phyloP scores from a whole-genome alignment of 2,113 vertebrate species.

The Hemiprocne comata region DNA sequence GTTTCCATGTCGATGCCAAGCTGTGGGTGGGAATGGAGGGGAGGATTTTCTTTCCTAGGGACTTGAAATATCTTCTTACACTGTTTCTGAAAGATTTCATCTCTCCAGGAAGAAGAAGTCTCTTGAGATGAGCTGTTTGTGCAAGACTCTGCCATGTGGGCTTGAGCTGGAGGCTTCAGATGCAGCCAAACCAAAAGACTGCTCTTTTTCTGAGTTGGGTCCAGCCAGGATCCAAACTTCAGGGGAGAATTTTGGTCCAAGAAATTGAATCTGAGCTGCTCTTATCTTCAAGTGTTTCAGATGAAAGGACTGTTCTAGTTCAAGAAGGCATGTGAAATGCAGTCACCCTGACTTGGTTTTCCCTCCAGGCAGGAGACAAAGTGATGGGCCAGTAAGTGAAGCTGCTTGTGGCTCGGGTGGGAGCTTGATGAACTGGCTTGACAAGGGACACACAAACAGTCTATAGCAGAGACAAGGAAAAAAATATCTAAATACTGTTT shows the following conservation, averaged over 20 bases:
- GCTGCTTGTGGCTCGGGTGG: background rate
- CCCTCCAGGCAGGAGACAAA: background rate
- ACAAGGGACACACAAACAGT: conserved; percentile 11
- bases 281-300: conserved; percentile 42
- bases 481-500: background rate
- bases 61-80: conserved; percentile 30
- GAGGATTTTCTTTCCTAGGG: conserved; percentile 25
- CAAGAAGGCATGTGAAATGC: background rate
- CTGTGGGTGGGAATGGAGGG: background rate
- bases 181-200: conserved; percentile 15
- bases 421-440: background rate
- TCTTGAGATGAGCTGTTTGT: conserved; percentile 33
- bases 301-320: background rate
- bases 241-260: conserved; percentile 9
- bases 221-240: conserved; percentile 18
- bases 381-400: background rate
- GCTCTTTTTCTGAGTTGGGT: background rate
- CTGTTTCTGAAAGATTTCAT: conserved; percentile 60
- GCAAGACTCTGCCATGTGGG: background rate
- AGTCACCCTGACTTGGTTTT: background rate
- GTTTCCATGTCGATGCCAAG: background rate
- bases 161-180: conserved; percentile 23
- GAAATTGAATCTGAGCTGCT: conserved; percentile 17
- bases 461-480: background rate
- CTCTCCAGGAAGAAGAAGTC: conserved; percentile 57